Evolutionary conservation across 2,113 vertebrate species (phyloP).

Genomic region (Sapayoa aenigma): DNA sequence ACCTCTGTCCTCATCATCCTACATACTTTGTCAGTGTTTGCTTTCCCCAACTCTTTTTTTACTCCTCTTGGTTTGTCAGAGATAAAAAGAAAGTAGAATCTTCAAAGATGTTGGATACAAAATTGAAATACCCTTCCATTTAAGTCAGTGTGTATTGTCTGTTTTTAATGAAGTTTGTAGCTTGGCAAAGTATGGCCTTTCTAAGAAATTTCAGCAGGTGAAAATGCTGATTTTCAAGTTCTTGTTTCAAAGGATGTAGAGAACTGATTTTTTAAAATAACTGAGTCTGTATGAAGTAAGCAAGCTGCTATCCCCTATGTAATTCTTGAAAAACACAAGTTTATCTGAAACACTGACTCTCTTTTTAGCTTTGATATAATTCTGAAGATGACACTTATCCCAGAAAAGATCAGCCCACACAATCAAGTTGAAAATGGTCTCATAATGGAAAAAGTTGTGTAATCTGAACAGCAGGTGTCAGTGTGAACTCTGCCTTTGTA

Average conservation of each 20-base stretch:
- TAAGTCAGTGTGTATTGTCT: background rate
- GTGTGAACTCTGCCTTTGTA: conserved; percentile 15
- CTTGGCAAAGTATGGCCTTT: background rate
- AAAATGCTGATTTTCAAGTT: background rate
- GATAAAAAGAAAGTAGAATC: background rate
- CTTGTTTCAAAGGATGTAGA: background rate
- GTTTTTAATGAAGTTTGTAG: background rate
- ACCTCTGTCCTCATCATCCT: background rate
- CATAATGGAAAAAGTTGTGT: background rate
- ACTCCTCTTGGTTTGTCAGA: background rate
- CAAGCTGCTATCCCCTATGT: background rate
- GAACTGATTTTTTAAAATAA: background rate
- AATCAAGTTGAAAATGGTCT: conserved; percentile 1
- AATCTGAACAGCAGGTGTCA: conserved; percentile 53
- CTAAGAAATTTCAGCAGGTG: background rate
- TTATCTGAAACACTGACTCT: background rate
- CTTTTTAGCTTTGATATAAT: background rate
- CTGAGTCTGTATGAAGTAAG: background rate
- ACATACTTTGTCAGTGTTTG: background rate
- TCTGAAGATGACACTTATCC: background rate
- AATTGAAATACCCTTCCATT: background rate
- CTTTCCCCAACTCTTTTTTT: background rate
- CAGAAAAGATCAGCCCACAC: background rate
- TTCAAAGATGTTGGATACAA: background rate
- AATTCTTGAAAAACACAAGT: conserved; percentile 13